phyloP scores from a whole-genome alignment of 37 sponge, comb jelly and placozoan genomes.

The Spongilla lacustris region DNA sequence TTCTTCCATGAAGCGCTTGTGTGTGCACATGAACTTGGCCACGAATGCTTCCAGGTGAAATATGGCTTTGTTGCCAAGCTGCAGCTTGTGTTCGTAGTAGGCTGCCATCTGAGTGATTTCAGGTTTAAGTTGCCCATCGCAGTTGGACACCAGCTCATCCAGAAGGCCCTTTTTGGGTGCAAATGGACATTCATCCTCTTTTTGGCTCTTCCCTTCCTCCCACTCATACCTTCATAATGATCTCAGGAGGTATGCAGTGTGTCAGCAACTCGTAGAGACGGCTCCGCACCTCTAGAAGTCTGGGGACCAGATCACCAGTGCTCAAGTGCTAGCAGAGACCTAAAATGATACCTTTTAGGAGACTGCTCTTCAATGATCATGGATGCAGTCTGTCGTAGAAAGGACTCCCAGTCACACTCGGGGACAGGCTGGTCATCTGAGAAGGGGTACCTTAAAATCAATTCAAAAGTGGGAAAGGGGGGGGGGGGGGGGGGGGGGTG shows the following conservation, averaged over 20 bases:
- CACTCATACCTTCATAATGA: constrained; percentile 82
- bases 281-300: constrained; percentile 85
- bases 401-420: constrained; percentile 95
- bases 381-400: constrained; percentile 87
- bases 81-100: constrained; percentile 90
- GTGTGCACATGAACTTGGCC: constrained; percentile 96
- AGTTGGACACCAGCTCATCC: constrained; percentile 81
- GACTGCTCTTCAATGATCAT: constrained; percentile 95
- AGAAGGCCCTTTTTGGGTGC: constrained; percentile 62
- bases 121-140: constrained; percentile 89
- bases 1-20: constrained; percentile 94
- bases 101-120: constrained; percentile 93
- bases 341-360: constrained; percentile 75
- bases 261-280: constrained; percentile 92
- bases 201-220: not conserved
- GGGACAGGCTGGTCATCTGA: constrained; percentile 85
- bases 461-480: not conserved
- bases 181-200: constrained; percentile 4
- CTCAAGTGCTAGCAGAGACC: too few species aligned
- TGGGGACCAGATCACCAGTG: constrained; percentile 2
- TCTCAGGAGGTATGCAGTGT: constrained; percentile 96
- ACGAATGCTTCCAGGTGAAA: constrained; percentile 98
- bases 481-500: too few species aligned
- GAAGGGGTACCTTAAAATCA: constrained; percentile 81
- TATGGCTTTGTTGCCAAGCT: constrained; percentile 94